Conservation (phyloP, 1,140 invertebrate genomes). For the Tetramorium parvispinum region DNA sequence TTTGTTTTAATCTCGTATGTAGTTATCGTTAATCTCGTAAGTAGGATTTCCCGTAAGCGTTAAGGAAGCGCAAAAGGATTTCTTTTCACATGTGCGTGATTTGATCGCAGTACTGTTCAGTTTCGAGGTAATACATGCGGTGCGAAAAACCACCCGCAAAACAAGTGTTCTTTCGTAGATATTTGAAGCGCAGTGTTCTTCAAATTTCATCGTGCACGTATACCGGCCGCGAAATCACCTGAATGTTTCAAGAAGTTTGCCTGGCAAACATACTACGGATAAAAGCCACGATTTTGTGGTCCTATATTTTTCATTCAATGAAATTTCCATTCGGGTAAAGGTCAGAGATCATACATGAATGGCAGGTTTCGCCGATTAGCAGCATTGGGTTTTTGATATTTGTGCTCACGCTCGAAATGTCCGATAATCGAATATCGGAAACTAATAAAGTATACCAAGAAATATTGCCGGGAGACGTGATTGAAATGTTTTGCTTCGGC, state of each 20-base stretch:
- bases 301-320: conserved; percentile 50
- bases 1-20: too few relatives aligned
- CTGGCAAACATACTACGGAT: background rate
- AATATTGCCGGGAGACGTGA: conserved; percentile 39
- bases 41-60: background rate
- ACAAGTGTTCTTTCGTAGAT: background rate
- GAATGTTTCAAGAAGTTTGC: conserved; percentile 41
- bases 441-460: conserved; percentile 47
- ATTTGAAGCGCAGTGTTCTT: conserved; percentile 35
- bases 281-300: conserved; percentile 13
- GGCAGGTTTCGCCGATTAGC: conserved; percentile 27
- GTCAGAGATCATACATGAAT: conserved; percentile 18
- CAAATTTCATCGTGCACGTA: conserved; percentile 34
- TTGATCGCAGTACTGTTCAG: background rate
- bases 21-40: background rate
- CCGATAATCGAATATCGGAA: conserved; percentile 53
- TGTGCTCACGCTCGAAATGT: conserved; percentile 35
- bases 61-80: background rate
- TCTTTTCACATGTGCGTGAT: background rate
- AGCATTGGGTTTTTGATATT: conserved; percentile 33
- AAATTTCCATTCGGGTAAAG: conserved; percentile 20
- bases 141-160: conserved; percentile 4
- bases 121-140: background rate
- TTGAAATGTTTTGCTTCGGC: conserved; percentile 31
- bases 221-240: conserved; percentile 14